Evolutionary conservation across 92 coral and sea anemone genomes (phyloP), one percentile per base, ranked within the genome.

Genomic region (Palythoa caribaeorum): DNA sequence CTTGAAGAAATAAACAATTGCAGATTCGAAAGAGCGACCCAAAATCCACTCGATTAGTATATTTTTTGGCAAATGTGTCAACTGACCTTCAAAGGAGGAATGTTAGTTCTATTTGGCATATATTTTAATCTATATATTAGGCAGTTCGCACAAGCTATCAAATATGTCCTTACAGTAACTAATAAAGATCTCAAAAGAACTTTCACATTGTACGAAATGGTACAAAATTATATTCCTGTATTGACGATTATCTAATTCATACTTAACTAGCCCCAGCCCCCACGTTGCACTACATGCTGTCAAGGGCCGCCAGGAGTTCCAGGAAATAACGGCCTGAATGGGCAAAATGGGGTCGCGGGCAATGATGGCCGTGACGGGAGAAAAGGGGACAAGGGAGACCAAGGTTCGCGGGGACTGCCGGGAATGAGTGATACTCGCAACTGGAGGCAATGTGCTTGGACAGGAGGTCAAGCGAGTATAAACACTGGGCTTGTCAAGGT

Each of bases 401-500:
- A 13, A 28, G 74, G 74, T 69, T 8, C 38, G 21, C 73, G 19
- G 37, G 73, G 73, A 9, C 39, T 70, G 47, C 74, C 74, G 47
- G 74, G 74, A 70, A 28, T 70, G 40, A 12, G 40, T 5, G 15
- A 70, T 70, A 7, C 17, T 1, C 44, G 74, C 15, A 70, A 70
- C 74, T 70, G 74, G 74, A 70, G 20, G 39, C 40, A 70, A 35
- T 70, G 74, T 12, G 74, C 44, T 70, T 70, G 74, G 44, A 69
- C 38, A 15, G 44, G 44, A 69, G 44, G 44, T 69, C 74, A 69
- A 0, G 74, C 44, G 9, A 7, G 39, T 38, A 69, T 69, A 8
- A 35, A 69, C 44, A 69, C 74, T 69, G 74, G 74, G 40, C 74
- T 70, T 70, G 74, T 70, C 20, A 70, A 35, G 74, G 74, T 70